A percentile compares a stretch with the other conserved stretches of the same genome.
These are phyloP conservation scores for Noctua janthe DNA, from an alignment of 2,888 invertebrate genomes.

Conservation along the genomic window DNA sequence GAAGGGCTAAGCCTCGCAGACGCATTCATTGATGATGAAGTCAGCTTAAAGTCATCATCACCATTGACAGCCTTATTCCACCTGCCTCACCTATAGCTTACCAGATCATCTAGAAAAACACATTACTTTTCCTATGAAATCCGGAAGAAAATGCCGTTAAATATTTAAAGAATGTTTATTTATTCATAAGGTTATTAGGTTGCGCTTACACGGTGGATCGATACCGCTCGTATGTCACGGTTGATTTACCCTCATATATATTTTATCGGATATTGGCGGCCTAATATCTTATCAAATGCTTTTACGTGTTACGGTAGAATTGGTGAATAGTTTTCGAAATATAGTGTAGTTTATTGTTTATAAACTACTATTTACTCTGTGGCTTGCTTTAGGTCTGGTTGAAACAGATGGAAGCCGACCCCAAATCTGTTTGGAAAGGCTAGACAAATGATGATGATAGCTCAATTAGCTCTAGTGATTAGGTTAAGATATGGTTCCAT, in stretches of 20 bases:
- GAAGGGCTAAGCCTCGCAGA: background rate
- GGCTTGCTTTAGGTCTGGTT: background rate
- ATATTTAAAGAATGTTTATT: conserved; percentile 39
- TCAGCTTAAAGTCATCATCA: background rate
- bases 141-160: conserved; percentile 5
- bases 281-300: conserved; percentile 28
- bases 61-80: background rate
- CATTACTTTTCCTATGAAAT: background rate
- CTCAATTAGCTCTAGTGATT: background rate
- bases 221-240: conserved; percentile 41
- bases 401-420: background rate
- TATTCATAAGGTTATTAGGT: conserved; percentile 50
- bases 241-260: conserved; percentile 26
- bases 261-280: conserved; percentile 33
- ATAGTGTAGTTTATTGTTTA: background rate
- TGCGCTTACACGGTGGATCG: conserved; percentile 7
- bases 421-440: background rate
- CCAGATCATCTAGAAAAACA: background rate
- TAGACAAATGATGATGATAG: background rate
- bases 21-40: background rate
- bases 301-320: conserved; percentile 21
- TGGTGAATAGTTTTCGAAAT: conserved; percentile 16
- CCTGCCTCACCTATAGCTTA: background rate
- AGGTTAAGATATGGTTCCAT: background rate
- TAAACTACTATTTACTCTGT: background rate